Base-by-base conservation (phyloP, 2,797 vertebrate genomes). In the Coregonus suidteri region DNA sequence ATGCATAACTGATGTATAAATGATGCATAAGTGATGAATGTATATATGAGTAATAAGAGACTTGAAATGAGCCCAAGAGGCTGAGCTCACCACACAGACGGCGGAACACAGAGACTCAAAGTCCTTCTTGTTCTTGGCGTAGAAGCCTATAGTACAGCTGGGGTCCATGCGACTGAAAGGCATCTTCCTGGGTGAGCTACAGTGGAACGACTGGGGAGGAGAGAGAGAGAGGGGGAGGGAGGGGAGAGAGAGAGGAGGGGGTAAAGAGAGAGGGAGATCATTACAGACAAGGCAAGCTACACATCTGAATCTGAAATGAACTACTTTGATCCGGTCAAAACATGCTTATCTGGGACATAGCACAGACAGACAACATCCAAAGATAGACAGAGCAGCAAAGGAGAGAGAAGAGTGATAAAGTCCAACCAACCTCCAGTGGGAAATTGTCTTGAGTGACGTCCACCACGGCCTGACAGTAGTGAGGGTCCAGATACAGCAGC, bases 81-180 rank as follows among this genome's bases (percentile, higher is more conserved):
- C 56, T 18, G 35, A 14, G 89, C 94, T 95, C 86, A 98, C 97
- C 88, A 73, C 82, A 79, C 84, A 88, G 65, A 98, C 94, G 64
- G 93, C 91, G 1, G 90, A 89, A 84, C 97, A 97, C 1, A 98
- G 91, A 1, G 88, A 91, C 79, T 96, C 95, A 88, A 98, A 96
- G 86, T 97, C 96, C 77, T 93, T 94, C 78, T 92, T 92, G 86
- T 89, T 94, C 74, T 91, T 94, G n/a, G 96, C 95, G 0, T 98
- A 98, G 86, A 98, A 98, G 9, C 97, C 97, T 6, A 98, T 92
- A 0, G 97, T 97, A 73, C 97, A 98, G 91, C 97, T 98, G 1
- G 97, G 97, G 86, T 98, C 97, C 96, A 98, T 97, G 75, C 96
- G 96, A 75, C 82, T 87, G 67, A 98, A 96, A 85, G 95, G 93